phyloP scores from a whole-genome alignment of 2,797 vertebrate genomes.

The Coregonus sp. region DNA sequence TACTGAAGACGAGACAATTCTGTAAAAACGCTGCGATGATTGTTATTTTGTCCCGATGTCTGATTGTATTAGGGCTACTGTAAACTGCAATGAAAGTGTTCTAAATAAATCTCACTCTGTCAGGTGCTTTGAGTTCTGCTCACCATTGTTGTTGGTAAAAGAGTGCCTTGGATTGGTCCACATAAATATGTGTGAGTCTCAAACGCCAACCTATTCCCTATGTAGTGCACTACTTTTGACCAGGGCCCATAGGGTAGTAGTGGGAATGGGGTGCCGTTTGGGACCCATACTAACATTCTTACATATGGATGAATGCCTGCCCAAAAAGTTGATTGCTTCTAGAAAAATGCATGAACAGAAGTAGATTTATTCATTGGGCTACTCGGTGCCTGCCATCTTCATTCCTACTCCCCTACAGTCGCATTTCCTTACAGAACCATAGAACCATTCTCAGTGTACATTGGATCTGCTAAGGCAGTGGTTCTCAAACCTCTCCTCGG shows the following conservation, averaged over 20 bases:
- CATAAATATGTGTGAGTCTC: neutral
- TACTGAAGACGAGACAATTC: conserved; percentile 5
- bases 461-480: too few species aligned
- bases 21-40: conserved; percentile 46
- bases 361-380: conserved; percentile 63
- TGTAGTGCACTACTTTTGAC: too few species aligned
- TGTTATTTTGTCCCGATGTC: conserved; percentile 34
- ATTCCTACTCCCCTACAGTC: conserved; percentile 3
- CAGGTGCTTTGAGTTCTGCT: conserved; percentile 34
- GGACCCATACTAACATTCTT: too few species aligned
- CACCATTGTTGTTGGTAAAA: conserved; percentile 48
- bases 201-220: too few species aligned
- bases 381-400: conserved; percentile 42
- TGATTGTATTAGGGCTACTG: conserved; percentile 38
- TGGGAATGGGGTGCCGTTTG: too few species aligned
- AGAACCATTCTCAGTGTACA: too few species aligned
- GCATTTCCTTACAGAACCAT: conserved; percentile 48
- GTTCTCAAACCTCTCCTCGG: too few species aligned
- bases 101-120: conserved; percentile 39
- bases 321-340: conserved; percentile 49
- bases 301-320: conserved; percentile 4
- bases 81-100: conserved; percentile 31
- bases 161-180: conserved; percentile 38
- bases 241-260: too few species aligned
- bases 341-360: conserved; percentile 48